Evolutionary conservation across 64 coral and sea anemone genomes (phyloP).

Genomic region (Stylophora pistillata): DNA sequence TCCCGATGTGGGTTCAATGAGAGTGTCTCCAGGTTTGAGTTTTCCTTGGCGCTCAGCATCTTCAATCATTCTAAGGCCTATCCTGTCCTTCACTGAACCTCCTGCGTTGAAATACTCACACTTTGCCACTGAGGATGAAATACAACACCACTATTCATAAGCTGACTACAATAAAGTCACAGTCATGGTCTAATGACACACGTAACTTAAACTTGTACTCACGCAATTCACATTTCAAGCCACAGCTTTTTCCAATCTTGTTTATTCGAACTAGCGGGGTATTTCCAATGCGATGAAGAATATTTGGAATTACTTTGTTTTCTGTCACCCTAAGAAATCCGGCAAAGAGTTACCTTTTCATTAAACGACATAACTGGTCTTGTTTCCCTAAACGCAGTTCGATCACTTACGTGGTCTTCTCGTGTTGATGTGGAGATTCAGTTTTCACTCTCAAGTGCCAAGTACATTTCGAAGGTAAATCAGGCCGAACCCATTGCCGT

Average conservation of each 20-base stretch:
- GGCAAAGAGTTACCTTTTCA: background rate
- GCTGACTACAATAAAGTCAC: background rate
- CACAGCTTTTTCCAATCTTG: slow-evolving; percentile 91
- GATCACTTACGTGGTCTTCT: slow-evolving; percentile 50
- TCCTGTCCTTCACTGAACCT: slow-evolving; percentile 94
- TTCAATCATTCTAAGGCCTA: slow-evolving; percentile 94
- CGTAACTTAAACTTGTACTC: slow-evolving; percentile 33
- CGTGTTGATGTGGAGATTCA: slow-evolving; percentile 64
- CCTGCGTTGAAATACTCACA: slow-evolving; percentile 97
- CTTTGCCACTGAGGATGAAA: slow-evolving; percentile 73
- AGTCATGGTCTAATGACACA: background rate
- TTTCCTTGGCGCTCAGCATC: slow-evolving; percentile 84
- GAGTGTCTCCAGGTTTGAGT: slow-evolving; percentile 86
- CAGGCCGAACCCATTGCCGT: slow-evolving; percentile 86
- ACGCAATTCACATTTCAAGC: slow-evolving; percentile 94
- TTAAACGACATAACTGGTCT: background rate
- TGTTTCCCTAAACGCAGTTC: background rate
- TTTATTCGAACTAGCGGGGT: slow-evolving; percentile 94
- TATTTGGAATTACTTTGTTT: slow-evolving; percentile 84
- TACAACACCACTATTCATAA: background rate
- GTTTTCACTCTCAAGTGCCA: slow-evolving; percentile 76
- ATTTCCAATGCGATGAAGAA: slow-evolving; percentile 79
- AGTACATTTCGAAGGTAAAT: slow-evolving; percentile 91
- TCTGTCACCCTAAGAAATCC: slow-evolving; percentile 13
- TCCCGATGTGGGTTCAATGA: slow-evolving; percentile 95